A percentile compares a stretch with the other conserved stretches of the same genome.
Evolutionary conservation across 2,113 vertebrate species (phyloP).

Genomic region (Nerophis ophidion): DNA sequence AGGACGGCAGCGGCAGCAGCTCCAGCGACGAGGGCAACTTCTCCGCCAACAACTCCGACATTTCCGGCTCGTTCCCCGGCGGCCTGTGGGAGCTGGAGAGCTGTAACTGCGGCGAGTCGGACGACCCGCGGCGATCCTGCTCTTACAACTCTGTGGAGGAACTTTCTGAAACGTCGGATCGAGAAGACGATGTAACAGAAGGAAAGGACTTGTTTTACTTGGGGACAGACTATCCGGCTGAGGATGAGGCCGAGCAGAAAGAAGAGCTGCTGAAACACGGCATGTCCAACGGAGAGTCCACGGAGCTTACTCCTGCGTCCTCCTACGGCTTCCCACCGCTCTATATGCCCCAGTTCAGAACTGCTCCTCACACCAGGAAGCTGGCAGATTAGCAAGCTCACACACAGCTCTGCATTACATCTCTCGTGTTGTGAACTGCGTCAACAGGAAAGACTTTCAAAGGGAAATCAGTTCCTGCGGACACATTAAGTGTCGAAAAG

Average conservation of each 20-base stretch:
- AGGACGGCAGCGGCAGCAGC: conserved; percentile 49
- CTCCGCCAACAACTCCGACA: conserved; percentile 55
- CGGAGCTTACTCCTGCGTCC: conserved; percentile 37
- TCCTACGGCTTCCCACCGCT: conserved; percentile 50
- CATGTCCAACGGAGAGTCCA: conserved; percentile 15
- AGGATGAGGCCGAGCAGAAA: conserved; percentile 46
- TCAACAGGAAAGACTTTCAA: conserved; percentile 11
- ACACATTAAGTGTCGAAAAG: conserved; percentile 11
- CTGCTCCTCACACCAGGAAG: conserved; percentile 48
- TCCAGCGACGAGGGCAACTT: conserved; percentile 69
- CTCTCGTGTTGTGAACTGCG: neutral
- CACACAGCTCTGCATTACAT: conserved; percentile 3
- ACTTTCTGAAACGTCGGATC: conserved; percentile 76
- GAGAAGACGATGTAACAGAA: conserved; percentile 57
- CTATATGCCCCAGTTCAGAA: conserved; percentile 87
- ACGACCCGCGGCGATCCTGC: conserved; percentile 59
- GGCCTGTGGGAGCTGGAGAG: conserved; percentile 74
- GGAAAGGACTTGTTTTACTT: conserved; percentile 75
- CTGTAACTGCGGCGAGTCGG: conserved; percentile 37
- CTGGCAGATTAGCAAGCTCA: conserved; percentile 43
- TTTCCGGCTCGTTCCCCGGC: conserved; percentile 58
- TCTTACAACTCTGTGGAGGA: conserved; percentile 77
- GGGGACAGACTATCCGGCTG: conserved; percentile 54
- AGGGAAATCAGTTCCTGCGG: conserved; percentile 12
- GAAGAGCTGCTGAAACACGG: conserved; percentile 46